These are phyloP conservation scores for Wasmannia auropunctata DNA, from an alignment of 1,140 invertebrate species.

Conservation along the genomic window DNA sequence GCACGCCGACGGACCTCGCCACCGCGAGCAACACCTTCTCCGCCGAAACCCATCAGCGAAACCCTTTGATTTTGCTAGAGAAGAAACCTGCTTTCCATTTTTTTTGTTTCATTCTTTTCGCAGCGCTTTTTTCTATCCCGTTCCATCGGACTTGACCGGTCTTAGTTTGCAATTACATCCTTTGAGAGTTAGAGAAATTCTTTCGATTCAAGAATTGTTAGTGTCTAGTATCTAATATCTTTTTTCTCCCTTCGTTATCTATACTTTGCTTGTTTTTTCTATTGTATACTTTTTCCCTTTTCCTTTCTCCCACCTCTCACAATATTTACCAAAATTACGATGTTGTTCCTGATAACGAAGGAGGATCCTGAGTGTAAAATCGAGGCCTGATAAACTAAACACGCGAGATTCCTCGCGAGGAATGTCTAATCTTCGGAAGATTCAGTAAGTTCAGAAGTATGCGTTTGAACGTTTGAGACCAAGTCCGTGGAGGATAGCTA, in stretches of 20 bases:
- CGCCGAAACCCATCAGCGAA: conserved; percentile 48
- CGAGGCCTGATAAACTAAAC: neutral
- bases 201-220: conserved; percentile 29
- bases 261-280: conserved; percentile 50
- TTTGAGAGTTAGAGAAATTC: neutral
- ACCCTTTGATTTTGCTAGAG: conserved; percentile 26
- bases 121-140: conserved; percentile 7
- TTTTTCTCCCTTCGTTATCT: conserved; percentile 55
- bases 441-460: neutral
- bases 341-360: neutral
- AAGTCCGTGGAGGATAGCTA: conserved; percentile 42
- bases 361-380: neutral
- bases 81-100: neutral
- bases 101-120: neutral
- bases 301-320: neutral
- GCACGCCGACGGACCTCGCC: conserved; percentile 55
- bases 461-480: neutral
- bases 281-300: neutral
- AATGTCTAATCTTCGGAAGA: neutral
- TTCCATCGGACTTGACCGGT: neutral
- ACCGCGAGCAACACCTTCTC: conserved; percentile 73
- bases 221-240: neutral
- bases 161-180: neutral
- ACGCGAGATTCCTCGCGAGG: conserved; percentile 30
- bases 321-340: neutral